Evolutionary conservation across 2,797 vertebrate genomes (phyloP), one percentile per base, ranked within the genome.

Genomic region (Macroramphosus scolopax): DNA sequence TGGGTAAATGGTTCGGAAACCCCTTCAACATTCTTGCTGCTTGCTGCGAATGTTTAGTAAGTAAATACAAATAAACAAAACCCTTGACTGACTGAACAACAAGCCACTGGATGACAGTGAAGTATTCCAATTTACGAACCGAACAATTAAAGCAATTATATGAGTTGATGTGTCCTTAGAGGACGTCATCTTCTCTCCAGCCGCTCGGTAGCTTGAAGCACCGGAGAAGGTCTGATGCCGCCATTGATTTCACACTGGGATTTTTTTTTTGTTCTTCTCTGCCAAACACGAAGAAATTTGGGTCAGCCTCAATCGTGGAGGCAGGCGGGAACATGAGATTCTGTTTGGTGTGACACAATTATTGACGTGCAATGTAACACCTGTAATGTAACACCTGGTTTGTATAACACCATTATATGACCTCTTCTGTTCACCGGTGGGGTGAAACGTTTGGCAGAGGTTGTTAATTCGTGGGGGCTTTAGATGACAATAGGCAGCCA

Each of bases 141-240:
- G 82, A 85, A 75, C 83, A 86, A 87, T 86, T 82, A 86, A 69
- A 60, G 71, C 70, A 82, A 86, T 84, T 83, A 87, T 66, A 80
- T 63, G 66, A 68, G 79, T 61, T 76, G 63, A 62, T 32, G 71
- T 54, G 64, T 70, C 77, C 85, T 87, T 84, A 77, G 64, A 62
- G 72, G 63, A 78, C 11, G 53, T 64, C 63, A 72, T 68, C 56
- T 66, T 68, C 68, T 81, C 77, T 85, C 88, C 75, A 85, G 64
- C 60, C 72, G 81, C 81, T 84, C 75, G 67, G 57, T 51, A 58
- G 70, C 66, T 76, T 71, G 75, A 79, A 78, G 77, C 75, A 75
- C 51, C 72, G 65, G 51, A 77, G 59, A 77, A 63, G 45, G 69
- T 71, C 61, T 65, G 67, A 58, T 42, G 52, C 56, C 65, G 50